Percentiles rank a stretch among this genome's conserved stretches.
Conservation (phyloP, 2,113 vertebrate genomes). For the Campylorhamphus procurvoides region DNA sequence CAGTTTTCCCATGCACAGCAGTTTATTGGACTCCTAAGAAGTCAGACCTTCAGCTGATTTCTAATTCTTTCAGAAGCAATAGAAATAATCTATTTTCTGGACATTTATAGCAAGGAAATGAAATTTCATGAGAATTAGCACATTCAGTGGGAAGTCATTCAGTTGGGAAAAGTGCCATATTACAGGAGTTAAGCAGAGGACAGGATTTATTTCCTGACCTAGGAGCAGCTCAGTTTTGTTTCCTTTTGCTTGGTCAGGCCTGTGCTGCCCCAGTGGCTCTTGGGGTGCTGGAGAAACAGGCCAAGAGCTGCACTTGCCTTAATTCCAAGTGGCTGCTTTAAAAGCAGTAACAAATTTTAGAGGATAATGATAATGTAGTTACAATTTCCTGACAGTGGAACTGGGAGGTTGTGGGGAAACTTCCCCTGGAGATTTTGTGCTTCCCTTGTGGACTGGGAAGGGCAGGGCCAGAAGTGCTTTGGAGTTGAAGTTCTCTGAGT, state of each 20-base stretch:
- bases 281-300: neutral
- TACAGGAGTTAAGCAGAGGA: neutral
- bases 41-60: neutral
- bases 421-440: neutral
- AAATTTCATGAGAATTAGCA: neutral
- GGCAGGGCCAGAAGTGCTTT: neutral
- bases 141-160: neutral
- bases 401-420: neutral
- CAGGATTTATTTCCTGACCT: neutral
- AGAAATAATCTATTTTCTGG: neutral
- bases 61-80: neutral
- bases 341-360: neutral
- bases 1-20: neutral
- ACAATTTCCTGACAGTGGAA: neutral
- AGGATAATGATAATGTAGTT: neutral
- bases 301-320: neutral
- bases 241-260: neutral
- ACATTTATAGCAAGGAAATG: neutral
- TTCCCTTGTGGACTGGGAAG: neutral
- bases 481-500: neutral
- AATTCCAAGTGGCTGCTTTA: neutral
- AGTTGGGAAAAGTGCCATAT: neutral
- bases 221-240: neutral
- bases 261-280: neutral
- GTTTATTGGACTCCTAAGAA: neutral